Evolutionary conservation across 2,888 invertebrate genomes (phyloP).

Genomic region (Ectemnius cavifrons): DNA sequence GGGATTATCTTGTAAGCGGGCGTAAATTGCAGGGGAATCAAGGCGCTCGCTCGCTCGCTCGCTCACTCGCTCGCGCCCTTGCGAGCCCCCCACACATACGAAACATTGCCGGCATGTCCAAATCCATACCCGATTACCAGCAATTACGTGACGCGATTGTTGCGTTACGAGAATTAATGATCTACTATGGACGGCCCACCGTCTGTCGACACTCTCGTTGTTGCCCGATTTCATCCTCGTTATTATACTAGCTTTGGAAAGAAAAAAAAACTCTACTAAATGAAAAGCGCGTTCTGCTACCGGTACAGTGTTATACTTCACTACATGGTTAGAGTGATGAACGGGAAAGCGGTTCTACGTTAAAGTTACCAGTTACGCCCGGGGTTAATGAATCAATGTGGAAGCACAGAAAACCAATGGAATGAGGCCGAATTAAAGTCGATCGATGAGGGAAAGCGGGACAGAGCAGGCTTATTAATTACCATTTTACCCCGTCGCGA

Average conservation of each 20-base stretch:
- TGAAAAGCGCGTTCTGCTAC: no score
- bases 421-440: conserved; percentile 1
- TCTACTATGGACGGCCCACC: no score
- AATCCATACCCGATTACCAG: background rate
- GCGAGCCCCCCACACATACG: no score
- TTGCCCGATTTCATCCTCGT: no score
- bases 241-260: no score
- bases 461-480: background rate
- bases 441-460: background rate
- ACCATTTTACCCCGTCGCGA: no score
- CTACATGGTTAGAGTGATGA: no score
- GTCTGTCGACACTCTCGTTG: no score
- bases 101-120: background rate
- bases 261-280: background rate
- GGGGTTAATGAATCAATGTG: background rate
- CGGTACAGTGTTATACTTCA: no score
- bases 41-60: background rate
- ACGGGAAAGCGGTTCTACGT: no score
- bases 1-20: background rate
- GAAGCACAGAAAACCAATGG: background rate
- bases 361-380: background rate
- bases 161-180: background rate
- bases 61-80: no score
- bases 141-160: background rate
- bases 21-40: background rate